These are phyloP conservation scores for Vanacampus margaritifer DNA, from an alignment of 2,113 vertebrate species.

Conservation along the genomic window DNA sequence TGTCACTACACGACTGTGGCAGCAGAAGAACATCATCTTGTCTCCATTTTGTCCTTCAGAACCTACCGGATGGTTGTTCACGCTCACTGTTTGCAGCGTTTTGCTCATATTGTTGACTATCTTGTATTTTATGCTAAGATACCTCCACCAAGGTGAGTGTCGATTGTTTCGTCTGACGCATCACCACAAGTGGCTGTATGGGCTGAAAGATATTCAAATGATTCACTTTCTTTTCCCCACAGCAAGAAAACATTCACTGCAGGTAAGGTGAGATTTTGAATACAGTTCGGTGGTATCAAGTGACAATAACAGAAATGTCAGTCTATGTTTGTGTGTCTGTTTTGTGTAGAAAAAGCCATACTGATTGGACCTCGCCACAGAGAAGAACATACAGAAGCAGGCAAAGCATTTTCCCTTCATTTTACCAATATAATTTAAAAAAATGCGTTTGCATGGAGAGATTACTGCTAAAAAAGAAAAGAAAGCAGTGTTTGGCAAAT, in stretches of 20 bases:
- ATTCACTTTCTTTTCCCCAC: slow-evolving; percentile 27
- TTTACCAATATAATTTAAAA: background rate
- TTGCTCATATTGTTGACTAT: slow-evolving; percentile 24
- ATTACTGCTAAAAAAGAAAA: background rate
- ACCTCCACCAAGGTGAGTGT: slow-evolving; percentile 52
- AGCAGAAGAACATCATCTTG: slow-evolving; percentile 16
- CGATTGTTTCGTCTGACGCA: background rate
- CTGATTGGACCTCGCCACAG: slow-evolving; percentile 32
- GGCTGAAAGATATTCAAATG: background rate
- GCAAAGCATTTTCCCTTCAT: background rate
- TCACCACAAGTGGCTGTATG: background rate
- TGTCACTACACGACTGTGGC: slow-evolving; percentile 19
- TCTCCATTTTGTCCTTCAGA: slow-evolving; percentile 47
- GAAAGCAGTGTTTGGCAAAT: background rate
- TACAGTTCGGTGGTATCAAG: background rate
- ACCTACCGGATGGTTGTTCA: slow-evolving; percentile 26
- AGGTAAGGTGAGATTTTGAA: slow-evolving; percentile 45
- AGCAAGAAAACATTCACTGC: slow-evolving; percentile 32
- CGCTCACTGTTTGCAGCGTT: slow-evolving; percentile 10
- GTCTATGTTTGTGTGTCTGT: slow-evolving; percentile 36
- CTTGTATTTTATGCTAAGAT: slow-evolving; percentile 27
- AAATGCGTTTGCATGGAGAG: background rate
- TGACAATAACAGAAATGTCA: background rate
- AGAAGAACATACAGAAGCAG: slow-evolving; percentile 9
- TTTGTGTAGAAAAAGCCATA: slow-evolving; percentile 63